phyloP scores from a whole-genome alignment of 2,888 invertebrate species.

The Callimorpha dominula region DNA sequence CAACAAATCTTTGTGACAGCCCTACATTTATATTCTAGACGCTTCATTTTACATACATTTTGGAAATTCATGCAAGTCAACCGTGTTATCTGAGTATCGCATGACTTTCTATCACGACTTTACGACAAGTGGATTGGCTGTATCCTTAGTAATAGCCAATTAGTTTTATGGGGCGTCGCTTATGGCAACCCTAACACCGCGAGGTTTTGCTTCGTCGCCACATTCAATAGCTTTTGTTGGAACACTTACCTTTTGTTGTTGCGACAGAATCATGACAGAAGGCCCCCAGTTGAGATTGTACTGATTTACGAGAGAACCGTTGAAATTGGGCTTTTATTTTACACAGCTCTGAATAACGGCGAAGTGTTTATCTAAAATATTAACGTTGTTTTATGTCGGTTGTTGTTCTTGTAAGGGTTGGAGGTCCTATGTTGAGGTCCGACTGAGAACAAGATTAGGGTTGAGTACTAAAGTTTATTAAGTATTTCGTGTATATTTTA shows the following conservation, averaged over 20 bases:
- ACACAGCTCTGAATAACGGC: slow-evolving; percentile 38
- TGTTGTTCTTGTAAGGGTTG: slow-evolving; percentile 43
- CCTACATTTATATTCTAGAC: slow-evolving; percentile 28
- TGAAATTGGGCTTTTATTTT: slow-evolving; percentile 63
- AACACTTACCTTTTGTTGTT: slow-evolving; percentile 72
- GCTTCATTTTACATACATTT: slow-evolving; percentile 38
- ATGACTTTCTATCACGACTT: slow-evolving; percentile 60
- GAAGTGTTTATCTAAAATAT: slow-evolving; percentile 54
- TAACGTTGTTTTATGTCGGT: slow-evolving; percentile 46
- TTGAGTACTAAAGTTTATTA: slow-evolving; percentile 16
- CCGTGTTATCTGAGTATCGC: slow-evolving; percentile 50
- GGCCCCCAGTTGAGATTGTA: slow-evolving; percentile 61
- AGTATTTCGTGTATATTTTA: background rate
- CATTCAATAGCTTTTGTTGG: slow-evolving; percentile 70
- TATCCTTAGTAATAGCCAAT: slow-evolving; percentile 63
- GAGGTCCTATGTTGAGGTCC: slow-evolving; percentile 28
- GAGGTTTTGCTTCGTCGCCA: slow-evolving; percentile 54
- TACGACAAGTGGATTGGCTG: slow-evolving; percentile 57
- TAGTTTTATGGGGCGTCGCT: slow-evolving; percentile 62
- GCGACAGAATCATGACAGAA: slow-evolving; percentile 67
- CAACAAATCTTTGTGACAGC: slow-evolving; percentile 4
- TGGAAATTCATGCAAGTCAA: slow-evolving; percentile 37
- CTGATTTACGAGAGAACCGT: slow-evolving; percentile 66
- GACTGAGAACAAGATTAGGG: slow-evolving; percentile 21
- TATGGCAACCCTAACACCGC: slow-evolving; percentile 46